Conservation (phyloP, 2,888 invertebrate species). For the Dorcus parallelipipedus region DNA sequence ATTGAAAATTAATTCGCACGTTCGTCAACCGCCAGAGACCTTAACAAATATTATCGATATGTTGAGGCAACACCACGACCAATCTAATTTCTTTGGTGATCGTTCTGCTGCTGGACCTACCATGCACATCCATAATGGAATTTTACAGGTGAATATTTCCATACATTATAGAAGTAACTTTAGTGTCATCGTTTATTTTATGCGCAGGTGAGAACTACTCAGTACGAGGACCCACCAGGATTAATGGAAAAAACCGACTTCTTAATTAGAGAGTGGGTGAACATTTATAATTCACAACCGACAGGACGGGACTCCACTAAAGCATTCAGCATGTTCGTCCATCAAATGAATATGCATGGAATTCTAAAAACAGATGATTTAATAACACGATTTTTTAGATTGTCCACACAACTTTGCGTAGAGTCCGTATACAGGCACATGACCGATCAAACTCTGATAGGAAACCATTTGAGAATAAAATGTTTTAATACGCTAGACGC, state of each 20-base stretch:
- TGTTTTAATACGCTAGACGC: conserved; percentile 95
- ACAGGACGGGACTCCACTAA: conserved; percentile 82
- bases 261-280: conserved; percentile 93
- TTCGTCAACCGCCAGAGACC: conserved; percentile 79
- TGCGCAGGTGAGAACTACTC: conserved; percentile 72
- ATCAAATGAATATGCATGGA: conserved; percentile 94
- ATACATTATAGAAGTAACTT: too few relatives aligned
- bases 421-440: conserved; percentile 79
- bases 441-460: conserved; percentile 17
- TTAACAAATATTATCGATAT: conserved; percentile 78
- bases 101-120: conserved; percentile 76
- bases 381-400: conserved; percentile 94
- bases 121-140: conserved; percentile 90
- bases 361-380: conserved; percentile 96
- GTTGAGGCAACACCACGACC: conserved; percentile 71
- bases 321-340: conserved; percentile 90
- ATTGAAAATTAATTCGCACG: conserved; percentile 70
- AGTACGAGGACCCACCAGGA: conserved; percentile 91
- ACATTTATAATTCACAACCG: conserved; percentile 78
- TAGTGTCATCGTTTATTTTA: too few relatives aligned
- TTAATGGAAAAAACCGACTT: conserved; percentile 93
- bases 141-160: conserved; percentile 67
- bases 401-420: conserved; percentile 94
- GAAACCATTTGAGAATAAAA: conserved; percentile 65
- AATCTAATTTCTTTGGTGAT: conserved; percentile 69